These are phyloP conservation scores for Eristalis pertinax DNA, from an alignment of 2,888 invertebrate genomes.

Conservation along the genomic window DNA sequence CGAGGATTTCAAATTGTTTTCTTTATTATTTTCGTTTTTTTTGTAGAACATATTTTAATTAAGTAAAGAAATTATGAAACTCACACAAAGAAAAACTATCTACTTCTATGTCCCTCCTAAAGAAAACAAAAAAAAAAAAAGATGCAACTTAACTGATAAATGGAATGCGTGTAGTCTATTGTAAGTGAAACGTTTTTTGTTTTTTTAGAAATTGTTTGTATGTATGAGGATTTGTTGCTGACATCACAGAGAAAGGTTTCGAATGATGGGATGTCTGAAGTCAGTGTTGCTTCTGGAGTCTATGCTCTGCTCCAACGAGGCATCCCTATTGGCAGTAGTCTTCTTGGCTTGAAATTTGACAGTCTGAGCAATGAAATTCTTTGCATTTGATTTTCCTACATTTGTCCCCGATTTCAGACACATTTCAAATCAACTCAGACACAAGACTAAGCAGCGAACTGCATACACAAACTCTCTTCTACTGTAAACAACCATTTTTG, in stretches of 20 bases:
- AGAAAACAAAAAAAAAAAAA: slow-evolving; percentile 24
- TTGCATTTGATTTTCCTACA: too few relatives aligned
- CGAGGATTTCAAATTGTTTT: slow-evolving; percentile 13
- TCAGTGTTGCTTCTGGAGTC: too few relatives aligned
- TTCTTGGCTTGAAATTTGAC: too few relatives aligned
- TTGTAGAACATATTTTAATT: not conserved
- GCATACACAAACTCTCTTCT: too few relatives aligned
- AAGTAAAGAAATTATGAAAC: not conserved
- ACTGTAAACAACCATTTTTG: too few relatives aligned
- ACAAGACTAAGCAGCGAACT: too few relatives aligned
- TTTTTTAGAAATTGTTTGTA: not conserved
- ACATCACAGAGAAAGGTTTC: not conserved
- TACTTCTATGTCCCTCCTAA: slow-evolving; percentile 61
- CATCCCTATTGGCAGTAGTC: too few relatives aligned
- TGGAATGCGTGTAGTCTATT: not conserved
- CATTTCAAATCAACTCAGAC: too few relatives aligned
- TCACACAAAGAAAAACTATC: slow-evolving; percentile 33
- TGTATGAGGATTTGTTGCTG: not conserved
- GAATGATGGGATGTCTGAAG: not conserved
- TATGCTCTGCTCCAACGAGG: too few relatives aligned
- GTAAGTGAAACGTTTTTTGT: not conserved
- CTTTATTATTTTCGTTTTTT: too few relatives aligned
- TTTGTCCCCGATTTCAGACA: too few relatives aligned
- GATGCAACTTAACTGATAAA: slow-evolving; percentile 3
- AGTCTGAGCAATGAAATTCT: too few relatives aligned